These are phyloP conservation scores for Lepetodrilus schrolli DNA, from an alignment of 2,888 invertebrate genomes.

Conservation along the genomic window DNA sequence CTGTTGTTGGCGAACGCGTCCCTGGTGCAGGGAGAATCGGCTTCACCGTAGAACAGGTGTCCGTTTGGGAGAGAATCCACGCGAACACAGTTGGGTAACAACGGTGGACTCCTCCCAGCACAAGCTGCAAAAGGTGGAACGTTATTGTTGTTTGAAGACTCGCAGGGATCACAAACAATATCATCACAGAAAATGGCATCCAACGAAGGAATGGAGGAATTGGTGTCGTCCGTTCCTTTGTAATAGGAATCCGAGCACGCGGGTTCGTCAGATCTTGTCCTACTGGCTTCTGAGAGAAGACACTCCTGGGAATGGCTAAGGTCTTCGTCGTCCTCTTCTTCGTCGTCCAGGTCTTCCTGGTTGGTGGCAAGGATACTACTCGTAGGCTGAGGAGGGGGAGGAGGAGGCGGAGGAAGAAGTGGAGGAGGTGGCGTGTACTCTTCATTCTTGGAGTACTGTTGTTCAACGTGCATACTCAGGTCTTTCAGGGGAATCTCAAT, in stretches of 20 bases:
- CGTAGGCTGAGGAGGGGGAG: not conserved
- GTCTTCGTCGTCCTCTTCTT: constrained; percentile 29
- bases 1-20: constrained; percentile 32
- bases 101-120: not conserved
- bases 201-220: not conserved
- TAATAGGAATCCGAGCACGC: constrained; percentile 31
- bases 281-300: constrained; percentile 25
- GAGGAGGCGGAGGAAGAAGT: not conserved
- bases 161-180: constrained; percentile 1
- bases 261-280: constrained; percentile 29
- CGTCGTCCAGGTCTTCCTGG: constrained; percentile 1
- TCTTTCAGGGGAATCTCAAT: constrained; percentile 65
- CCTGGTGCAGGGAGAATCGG: constrained; percentile 32
- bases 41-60: constrained; percentile 37
- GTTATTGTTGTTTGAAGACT: not conserved
- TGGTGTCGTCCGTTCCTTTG: constrained; percentile 5
- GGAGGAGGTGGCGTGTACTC: constrained; percentile 1
- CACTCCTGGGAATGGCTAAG: constrained; percentile 30
- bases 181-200: constrained; percentile 15
- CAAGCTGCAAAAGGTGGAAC: constrained; percentile 1
- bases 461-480: constrained; percentile 58
- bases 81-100: constrained; percentile 8
- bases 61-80: constrained; percentile 40
- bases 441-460: constrained; percentile 48
- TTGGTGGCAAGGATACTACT: not conserved